phyloP scores from a whole-genome alignment of 2,113 vertebrate genomes.

The Garra rufa region DNA sequence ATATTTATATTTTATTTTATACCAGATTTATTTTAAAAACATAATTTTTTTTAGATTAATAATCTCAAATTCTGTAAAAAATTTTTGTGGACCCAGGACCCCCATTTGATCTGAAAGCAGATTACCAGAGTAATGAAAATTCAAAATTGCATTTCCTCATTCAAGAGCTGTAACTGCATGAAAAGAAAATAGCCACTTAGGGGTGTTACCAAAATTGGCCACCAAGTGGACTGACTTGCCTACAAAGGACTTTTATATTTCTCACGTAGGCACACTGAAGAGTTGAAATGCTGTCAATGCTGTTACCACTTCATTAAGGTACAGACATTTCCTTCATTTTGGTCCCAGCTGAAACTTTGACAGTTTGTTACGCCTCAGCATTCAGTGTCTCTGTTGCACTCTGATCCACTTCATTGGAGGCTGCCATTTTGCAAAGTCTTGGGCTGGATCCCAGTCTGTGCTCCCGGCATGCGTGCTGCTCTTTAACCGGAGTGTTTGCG shows the following conservation, averaged over 20 bases:
- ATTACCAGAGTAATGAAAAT: too few species aligned
- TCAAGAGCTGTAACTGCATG: background rate
- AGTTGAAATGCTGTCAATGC: background rate
- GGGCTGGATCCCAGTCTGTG: constrained; percentile 47
- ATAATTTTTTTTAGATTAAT: too few species aligned
- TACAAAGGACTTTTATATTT: background rate
- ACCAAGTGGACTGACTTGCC: background rate
- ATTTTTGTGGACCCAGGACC: background rate
- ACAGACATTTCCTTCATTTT: background rate
- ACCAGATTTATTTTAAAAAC: too few species aligned
- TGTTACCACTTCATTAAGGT: background rate
- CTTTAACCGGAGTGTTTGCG: constrained; percentile 19
- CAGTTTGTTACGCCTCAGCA: background rate
- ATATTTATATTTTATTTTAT: too few species aligned
- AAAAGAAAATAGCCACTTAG: background rate
- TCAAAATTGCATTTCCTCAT: background rate
- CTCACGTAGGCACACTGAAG: background rate
- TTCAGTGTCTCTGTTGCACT: constrained; percentile 31
- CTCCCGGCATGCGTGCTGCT: constrained; percentile 45
- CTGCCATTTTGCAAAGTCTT: constrained; percentile 45
- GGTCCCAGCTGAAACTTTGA: background rate
- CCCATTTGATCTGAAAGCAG: background rate
- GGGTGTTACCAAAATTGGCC: background rate
- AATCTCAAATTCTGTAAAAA: background rate
- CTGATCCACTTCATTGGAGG: constrained; percentile 41